Evolutionary conservation across 1,140 invertebrate genomes (phyloP).

Genomic region (Polypedilum pembai): DNA sequence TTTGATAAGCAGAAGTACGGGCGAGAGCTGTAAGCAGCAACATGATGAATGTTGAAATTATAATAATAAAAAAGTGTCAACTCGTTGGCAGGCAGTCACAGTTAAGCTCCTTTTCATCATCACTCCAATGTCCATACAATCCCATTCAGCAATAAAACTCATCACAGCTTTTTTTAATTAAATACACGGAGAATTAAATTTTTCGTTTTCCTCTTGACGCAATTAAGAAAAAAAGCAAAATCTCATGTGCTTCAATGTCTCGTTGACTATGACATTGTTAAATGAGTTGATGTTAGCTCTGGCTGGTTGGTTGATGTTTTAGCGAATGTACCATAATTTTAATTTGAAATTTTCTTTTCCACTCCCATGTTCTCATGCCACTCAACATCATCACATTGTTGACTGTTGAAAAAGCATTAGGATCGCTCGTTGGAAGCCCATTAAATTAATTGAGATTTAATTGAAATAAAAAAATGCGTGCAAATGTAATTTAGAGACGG

Average conservation of each 20-base stretch:
- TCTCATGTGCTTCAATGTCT: neutral
- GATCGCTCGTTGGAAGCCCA: neutral
- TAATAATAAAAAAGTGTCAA: neutral
- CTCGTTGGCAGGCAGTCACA: neutral
- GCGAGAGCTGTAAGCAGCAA: too few relatives aligned
- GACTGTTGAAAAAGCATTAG: neutral
- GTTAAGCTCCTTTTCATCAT: neutral
- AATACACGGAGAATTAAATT: neutral
- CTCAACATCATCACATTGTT: too few relatives aligned
- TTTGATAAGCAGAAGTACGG: neutral
- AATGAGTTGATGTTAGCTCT: slow-evolving; percentile 18
- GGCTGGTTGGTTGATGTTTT: slow-evolving; percentile 4
- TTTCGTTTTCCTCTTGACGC: neutral
- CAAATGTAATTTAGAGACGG: slow-evolving; percentile 1
- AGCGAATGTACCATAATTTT: neutral
- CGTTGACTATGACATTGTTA: neutral
- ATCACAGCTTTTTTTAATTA: slow-evolving; percentile 12
- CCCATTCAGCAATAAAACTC: neutral
- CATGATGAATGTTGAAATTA: neutral
- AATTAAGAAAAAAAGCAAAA: too few relatives aligned
- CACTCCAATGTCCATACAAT: neutral
- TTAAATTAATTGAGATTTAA: slow-evolving; percentile 29
- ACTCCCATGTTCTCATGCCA: neutral
- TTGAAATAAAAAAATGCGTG: slow-evolving; percentile 27
- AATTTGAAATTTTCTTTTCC: neutral